A percentile compares a stretch with the other conserved stretches of the same genome.
Evolutionary conservation across 2,113 vertebrate genomes (phyloP).

Genomic region (Tenebrosternarchus preto): DNA sequence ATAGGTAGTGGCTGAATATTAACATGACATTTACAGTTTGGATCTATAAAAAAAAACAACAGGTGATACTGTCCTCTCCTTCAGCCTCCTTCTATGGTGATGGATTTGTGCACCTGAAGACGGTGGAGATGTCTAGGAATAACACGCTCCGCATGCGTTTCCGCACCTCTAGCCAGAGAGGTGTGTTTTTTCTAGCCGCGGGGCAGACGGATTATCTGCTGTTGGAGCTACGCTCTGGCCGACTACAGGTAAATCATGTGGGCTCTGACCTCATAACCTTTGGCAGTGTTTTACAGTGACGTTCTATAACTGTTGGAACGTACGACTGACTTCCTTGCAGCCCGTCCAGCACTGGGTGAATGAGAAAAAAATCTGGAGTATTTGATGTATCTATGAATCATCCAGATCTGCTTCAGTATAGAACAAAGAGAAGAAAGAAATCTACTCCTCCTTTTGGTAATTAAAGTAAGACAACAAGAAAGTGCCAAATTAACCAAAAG

Average conservation of each 20-base stretch:
- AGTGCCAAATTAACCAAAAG: neutral
- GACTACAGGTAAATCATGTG: constrained; percentile 73
- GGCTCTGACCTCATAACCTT: neutral
- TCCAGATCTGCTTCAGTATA: neutral
- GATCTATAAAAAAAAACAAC: neutral
- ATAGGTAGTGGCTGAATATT: too few relatives aligned
- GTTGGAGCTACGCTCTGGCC: constrained; percentile 79
- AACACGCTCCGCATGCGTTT: constrained; percentile 80
- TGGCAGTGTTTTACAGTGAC: constrained; percentile 22
- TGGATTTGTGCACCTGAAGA: constrained; percentile 81
- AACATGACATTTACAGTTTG: neutral
- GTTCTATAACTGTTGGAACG: too few relatives aligned
- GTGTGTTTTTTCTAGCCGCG: constrained; percentile 86
- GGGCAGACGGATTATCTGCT: constrained; percentile 79
- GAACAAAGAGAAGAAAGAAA: neutral
- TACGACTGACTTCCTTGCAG: constrained; percentile 25
- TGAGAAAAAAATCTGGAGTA: neutral
- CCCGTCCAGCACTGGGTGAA: neutral
- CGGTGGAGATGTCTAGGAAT: constrained; percentile 71
- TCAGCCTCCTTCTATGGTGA: constrained; percentile 80
- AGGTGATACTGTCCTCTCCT: constrained; percentile 2
- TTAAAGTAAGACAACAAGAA: neutral
- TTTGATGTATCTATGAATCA: neutral
- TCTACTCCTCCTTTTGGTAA: too few relatives aligned
- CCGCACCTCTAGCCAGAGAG: constrained; percentile 80